Evolutionary conservation across 2,797 vertebrate species (phyloP), one percentile per base, ranked within the genome.

Genomic region (Brotula barbata): DNA sequence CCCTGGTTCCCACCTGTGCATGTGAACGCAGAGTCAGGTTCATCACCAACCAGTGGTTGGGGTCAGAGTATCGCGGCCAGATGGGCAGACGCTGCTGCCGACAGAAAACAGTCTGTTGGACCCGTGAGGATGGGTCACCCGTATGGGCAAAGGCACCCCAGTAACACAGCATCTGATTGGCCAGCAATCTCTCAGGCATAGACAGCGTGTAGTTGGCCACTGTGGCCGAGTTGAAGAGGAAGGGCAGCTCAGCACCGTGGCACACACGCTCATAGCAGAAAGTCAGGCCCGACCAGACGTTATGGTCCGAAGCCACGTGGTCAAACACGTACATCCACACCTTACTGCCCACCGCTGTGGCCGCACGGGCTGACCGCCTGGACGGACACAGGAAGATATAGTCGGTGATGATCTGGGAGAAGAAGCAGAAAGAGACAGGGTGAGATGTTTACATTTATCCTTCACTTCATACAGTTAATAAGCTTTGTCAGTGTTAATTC

Each of bases 281-380:
- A 0, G 75, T 67, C 20, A 89, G 58, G 10, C 87, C 87, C 0
- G 81, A 86, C 91, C 91, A 93, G 45, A 91, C 60, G 0, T 65
- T 75, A n/a, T 14, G 54, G 69, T 92, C 91, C 0, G 89, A 89
- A 0, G 71, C 64, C 43, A 88, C 81, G 1, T 92, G 91, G 80
- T 92, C 91, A 0, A 92, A 93, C 14, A 90, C 82, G 11, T 92
- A 93, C 85, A 86, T 75, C 91, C 91, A 93, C 34, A 77, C 50
- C 0, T 43, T 1, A 43, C 86, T 85, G 19, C 87, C 89, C 0
- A 42, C 15, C 3, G 33, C 60, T 1, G 63, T 60, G 14, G 60
- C 79, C 0, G 83, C 58, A 1, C 85, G 87, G 0, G 89, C 90
- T 0, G 89, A 79, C 62, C 73, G 67, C 43, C 91, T 82, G 20